phyloP scores from a whole-genome alignment of 2,888 invertebrate species.

The Ceraclea dissimilis region DNA sequence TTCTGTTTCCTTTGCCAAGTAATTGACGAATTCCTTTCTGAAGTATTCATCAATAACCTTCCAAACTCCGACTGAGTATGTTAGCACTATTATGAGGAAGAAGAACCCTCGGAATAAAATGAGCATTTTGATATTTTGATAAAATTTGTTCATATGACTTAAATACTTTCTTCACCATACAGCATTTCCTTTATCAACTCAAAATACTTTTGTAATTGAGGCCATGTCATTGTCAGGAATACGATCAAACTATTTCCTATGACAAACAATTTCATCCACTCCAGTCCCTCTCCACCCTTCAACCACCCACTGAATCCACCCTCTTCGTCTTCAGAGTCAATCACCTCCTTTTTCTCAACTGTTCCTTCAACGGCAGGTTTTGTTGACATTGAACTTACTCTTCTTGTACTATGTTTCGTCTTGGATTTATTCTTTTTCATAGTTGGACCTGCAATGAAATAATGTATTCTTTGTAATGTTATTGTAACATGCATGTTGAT shows the following conservation, averaged over 20 bases:
- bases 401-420: background rate
- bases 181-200: conserved; percentile 47
- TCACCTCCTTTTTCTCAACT: conserved; percentile 13
- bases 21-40: conserved; percentile 44
- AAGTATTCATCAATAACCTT: conserved; percentile 49
- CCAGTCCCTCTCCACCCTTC: conserved; percentile 54
- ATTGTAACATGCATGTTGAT: too few species aligned
- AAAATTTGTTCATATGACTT: background rate
- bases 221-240: conserved; percentile 65
- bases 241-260: conserved; percentile 67
- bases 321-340: conserved; percentile 23
- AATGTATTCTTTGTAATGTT: too few species aligned
- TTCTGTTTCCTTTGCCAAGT: conserved; percentile 37
- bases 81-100: conserved; percentile 43
- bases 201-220: conserved; percentile 56
- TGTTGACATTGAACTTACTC: background rate
- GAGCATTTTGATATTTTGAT: conserved; percentile 23
- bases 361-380: conserved; percentile 13
- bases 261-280: conserved; percentile 75
- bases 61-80: conserved; percentile 49
- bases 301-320: conserved; percentile 21
- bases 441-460: conserved; percentile 14
- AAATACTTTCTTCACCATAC: conserved; percentile 31
- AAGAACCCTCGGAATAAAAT: conserved; percentile 39
- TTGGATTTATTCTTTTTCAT: conserved; percentile 22